phyloP scores from a whole-genome alignment of 2,797 vertebrate genomes.

The Gobio occitaniae region DNA sequence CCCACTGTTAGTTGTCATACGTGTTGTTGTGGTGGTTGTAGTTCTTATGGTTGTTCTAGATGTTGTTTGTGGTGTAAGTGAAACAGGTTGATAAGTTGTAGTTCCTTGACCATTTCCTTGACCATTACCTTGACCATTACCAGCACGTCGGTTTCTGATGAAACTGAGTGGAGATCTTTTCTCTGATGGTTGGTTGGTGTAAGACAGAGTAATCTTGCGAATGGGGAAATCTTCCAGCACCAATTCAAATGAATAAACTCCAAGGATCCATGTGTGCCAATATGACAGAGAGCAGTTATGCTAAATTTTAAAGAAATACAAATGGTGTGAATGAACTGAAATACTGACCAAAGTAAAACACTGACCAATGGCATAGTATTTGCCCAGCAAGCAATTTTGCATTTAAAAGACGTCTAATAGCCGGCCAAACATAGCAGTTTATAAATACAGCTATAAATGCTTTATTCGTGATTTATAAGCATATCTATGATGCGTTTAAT shows the following conservation, averaged over 20 bases:
- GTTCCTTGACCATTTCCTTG: not conserved
- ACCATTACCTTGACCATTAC: not conserved
- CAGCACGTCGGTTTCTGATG: not conserved
- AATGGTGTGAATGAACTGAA: not conserved
- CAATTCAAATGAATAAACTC: slow-evolving; percentile 70
- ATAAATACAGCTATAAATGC: too few relatives aligned
- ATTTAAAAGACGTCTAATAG: too few relatives aligned
- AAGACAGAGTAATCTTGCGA: slow-evolving; percentile 63
- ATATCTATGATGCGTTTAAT: too few relatives aligned
- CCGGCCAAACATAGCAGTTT: too few relatives aligned
- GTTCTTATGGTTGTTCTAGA: not conserved
- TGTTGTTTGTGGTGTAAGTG: too few relatives aligned
- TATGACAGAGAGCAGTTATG: slow-evolving; percentile 57
- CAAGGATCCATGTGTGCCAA: not conserved
- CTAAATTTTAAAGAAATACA: slow-evolving; percentile 43
- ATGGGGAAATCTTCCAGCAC: slow-evolving; percentile 67
- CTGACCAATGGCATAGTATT: not conserved
- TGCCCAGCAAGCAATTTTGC: too few relatives aligned
- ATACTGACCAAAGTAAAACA: not conserved
- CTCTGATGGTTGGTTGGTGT: slow-evolving; percentile 45
- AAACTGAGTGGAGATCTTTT: not conserved
- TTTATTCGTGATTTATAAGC: too few relatives aligned
- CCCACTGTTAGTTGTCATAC: not conserved
- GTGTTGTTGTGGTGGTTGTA: not conserved
- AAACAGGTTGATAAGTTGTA: rapidly evolving